Base-by-base conservation (phyloP, 2,888 invertebrate species). In the Philhelius pedissequus region DNA sequence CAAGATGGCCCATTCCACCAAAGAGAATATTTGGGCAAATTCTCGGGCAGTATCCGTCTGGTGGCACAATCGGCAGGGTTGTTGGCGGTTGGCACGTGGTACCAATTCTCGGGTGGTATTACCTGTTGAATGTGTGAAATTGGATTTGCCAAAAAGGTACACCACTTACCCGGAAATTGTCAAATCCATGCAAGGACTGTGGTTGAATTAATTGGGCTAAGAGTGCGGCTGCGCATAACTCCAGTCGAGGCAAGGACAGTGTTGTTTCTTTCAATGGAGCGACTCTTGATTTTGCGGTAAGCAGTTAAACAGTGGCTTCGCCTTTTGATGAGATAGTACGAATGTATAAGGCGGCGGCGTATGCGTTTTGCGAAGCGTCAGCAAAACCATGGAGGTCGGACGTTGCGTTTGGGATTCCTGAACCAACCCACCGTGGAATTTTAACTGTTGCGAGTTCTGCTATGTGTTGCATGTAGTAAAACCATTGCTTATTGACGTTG, bases 321-420 rank as follows among this genome's bases (percentile, higher is more conserved):
- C 73, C 68, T 11, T 68, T 66, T 35, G 71, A 54, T 45, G n/a
- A 45, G 9, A 50, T 25, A 27, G 50, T 78, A 25, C 76, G 76
- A 5, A 54, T 35, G n/a, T n/a, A 45, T 32, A 70, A 8, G 64
- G 18, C 64, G n/a, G 73, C 73, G 18, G 68, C 68, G 15, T 73
- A 79, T 45, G 79, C 73, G 4, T 66, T 32, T 45, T 77, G 69
- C n/a, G 77, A 70, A 0, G 62, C 69, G n/a, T 71, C 64, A 20
- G 66, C 78, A 15, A 78, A 66, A 0, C 68, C 68, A 30, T 71
- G 56, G 5, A 78, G 15, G n/a, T n/a, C n/a, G n/a, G n/a, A n/a
- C n/a, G n/a, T n/a, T n/a, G n/a, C n/a, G n/a, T n/a, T n/a, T n/a
- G n/a, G n/a, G n/a, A n/a, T n/a, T n/a, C n/a, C n/a, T n/a, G n/a